phyloP scores from a whole-genome alignment of 2,888 invertebrate species.

The Cheilosia vernalis region DNA sequence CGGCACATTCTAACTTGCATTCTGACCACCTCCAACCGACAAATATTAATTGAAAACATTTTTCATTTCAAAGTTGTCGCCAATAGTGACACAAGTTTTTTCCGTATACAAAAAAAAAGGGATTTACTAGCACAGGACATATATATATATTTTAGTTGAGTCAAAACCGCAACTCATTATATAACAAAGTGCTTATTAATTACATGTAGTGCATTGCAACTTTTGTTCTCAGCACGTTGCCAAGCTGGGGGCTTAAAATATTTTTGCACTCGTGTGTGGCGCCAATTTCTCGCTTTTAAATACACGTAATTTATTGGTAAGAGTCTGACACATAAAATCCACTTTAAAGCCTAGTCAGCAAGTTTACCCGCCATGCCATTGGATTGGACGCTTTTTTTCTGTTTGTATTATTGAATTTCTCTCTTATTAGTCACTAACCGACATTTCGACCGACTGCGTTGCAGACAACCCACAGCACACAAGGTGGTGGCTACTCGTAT shows the following conservation, averaged over 20 bases:
- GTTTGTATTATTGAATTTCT: constrained; percentile 13
- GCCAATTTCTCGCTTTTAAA: constrained; percentile 16
- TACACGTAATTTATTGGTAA: constrained; percentile 39
- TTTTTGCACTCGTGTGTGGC: constrained; percentile 10
- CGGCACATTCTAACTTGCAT: too few relatives aligned
- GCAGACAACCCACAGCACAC: background rate
- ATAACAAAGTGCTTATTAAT: constrained; percentile 29
- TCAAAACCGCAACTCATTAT: constrained; percentile 27
- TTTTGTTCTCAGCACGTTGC: background rate
- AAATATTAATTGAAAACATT: too few relatives aligned
- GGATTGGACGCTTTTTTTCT: background rate
- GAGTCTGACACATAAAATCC: constrained; percentile 39
- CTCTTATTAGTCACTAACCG: constrained; percentile 47
- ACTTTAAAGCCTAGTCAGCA: constrained; percentile 29
- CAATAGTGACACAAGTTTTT: too few relatives aligned
- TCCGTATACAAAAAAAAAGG: background rate
- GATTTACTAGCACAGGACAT: background rate
- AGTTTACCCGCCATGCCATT: background rate
- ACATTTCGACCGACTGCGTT: constrained; percentile 18
- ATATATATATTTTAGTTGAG: background rate
- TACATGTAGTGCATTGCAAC: background rate
- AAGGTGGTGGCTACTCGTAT: background rate
- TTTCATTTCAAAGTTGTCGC: too few relatives aligned
- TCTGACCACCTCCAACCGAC: too few relatives aligned
- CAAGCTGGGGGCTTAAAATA: background rate